Base-by-base conservation (phyloP, 2,888 invertebrate genomes). In the Patella ulyssiponensis region DNA sequence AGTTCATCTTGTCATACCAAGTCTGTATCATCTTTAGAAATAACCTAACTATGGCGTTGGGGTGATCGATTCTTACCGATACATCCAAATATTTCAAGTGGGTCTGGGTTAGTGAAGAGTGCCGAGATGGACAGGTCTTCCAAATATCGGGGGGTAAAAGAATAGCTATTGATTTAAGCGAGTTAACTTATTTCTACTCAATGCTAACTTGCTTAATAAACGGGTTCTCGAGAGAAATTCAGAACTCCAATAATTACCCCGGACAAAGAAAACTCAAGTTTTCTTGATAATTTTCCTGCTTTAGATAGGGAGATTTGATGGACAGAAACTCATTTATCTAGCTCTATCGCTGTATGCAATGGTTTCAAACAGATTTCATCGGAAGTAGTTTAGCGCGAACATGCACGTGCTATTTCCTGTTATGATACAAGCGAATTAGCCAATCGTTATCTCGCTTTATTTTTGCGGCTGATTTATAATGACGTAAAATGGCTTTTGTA, bases 331-430 rank as follows among this genome's bases (percentile, higher is more conserved):
- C 9, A 9, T 44, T 44, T 44, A 44, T 9, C 7, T 44, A 44
- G 44, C 44, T 44, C 44, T 44, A 44, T 44, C 44, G 7, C 9
- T 44, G 44, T 44, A 1, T 44, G 7, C 44, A 44, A 44, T 44
- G 44, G 44, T 44, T 64, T 74, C 58, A 69, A 64, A 51, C 33
- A 33, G 44, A 44, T 51, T 33, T 51, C 52, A 33, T 69, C 51
- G 74, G 69, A 74, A 52, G 58, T 64, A 64, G 33, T 74, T 58
- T 69, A 58, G 64, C 64, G 51, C 69, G 74, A 64, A 74, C 74
- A 74, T 74, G 74, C 74, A 69, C 74, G 23, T 64, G 64, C 69
- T 64, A 74, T 74, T 74, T 74, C 74, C 69, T 73, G 27, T 27
- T 56, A 53, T 73, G 73, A 73, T 23, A 52, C 73, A 53, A 44